These are phyloP conservation scores for Cheilinus undulatus DNA, from an alignment of 2,113 vertebrate genomes.

Conservation along the genomic window DNA sequence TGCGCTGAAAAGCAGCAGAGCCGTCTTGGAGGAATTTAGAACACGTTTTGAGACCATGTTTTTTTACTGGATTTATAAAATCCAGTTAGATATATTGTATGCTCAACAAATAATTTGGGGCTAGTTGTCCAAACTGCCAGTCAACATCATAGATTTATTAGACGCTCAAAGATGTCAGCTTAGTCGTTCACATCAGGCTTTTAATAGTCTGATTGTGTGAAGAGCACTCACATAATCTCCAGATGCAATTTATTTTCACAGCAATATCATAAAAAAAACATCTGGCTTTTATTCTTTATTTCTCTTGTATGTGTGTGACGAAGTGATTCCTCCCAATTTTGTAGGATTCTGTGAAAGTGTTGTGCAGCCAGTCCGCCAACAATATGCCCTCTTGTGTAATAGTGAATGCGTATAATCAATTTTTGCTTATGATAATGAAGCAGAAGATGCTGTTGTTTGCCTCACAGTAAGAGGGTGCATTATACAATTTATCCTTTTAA, in stretches of 20 bases:
- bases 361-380: slow-evolving; percentile 17
- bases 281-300: slow-evolving; percentile 22
- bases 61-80: slow-evolving; percentile 76
- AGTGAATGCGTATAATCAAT: slow-evolving; percentile 21
- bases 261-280: slow-evolving; percentile 57
- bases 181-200: slow-evolving; percentile 73
- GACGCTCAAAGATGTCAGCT: slow-evolving; percentile 74
- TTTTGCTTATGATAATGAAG: slow-evolving; percentile 36
- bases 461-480: slow-evolving; percentile 27
- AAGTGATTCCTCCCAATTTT: slow-evolving; percentile 21
- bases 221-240: slow-evolving; percentile 68
- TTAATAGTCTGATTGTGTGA: slow-evolving; percentile 74
- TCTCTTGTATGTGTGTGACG: slow-evolving; percentile 28
- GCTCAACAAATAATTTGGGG: slow-evolving; percentile 68
- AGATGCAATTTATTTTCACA: slow-evolving; percentile 70
- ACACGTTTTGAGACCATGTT: slow-evolving; percentile 64
- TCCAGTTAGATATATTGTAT: slow-evolving; percentile 72
- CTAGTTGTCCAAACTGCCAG: slow-evolving; percentile 70
- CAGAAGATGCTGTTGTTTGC: slow-evolving; percentile 40
- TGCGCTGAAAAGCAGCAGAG: slow-evolving; percentile 21
- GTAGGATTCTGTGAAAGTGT: slow-evolving; percentile 15
- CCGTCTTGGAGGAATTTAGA: slow-evolving; percentile 48
- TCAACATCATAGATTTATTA: slow-evolving; percentile 71
- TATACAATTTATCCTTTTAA: slow-evolving; percentile 55
- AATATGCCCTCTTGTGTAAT: slow-evolving; percentile 1